Evolutionary conservation across 1,140 invertebrate species (phyloP), one percentile per base, ranked within the genome.

Genomic region (Lithobius niger): DNA sequence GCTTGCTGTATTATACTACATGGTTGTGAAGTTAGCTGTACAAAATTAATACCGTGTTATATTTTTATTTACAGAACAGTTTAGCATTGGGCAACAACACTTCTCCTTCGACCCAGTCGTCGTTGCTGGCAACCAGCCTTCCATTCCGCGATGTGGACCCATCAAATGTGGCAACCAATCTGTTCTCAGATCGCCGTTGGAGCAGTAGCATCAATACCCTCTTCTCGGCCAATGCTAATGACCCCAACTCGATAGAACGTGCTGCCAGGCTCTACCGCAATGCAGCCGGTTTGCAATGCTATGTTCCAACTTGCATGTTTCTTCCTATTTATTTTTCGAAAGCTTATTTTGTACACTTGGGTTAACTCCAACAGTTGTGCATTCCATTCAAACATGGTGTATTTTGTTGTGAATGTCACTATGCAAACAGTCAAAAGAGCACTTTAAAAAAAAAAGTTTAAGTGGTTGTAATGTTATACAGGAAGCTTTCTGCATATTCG

Each of bases 251-350:
- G 47, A 73, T 88, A 31, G 86, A 88, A 64, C 75, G 80, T 56
- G 82, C 82, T 18, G 86, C 84, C 0, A 77, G 78, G 61, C 77
- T 81, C 47, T 81, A 88, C 68, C 76, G 83, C 49, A 84, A 77
- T 68, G 82, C 83, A 56, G 85, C 85, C 62, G 74, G 81, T 82
- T 67, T 64, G 66, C 70, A 55, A 26, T 40, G 3, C 57, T 52
- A 27, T 43, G 57, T 27, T 54, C 49, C n/a, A n/a, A n/a, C n/a
- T n/a, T n/a, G n/a, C n/a, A n/a, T n/a, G n/a, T n/a, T n/a, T n/a
- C n/a, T n/a, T n/a, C n/a, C n/a, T n/a, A n/a, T n/a, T n/a, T n/a
- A n/a, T n/a, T n/a, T n/a, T n/a, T n/a, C n/a, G n/a, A n/a, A n/a
- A n/a, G n/a, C n/a, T n/a, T n/a, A n/a, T n/a, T n/a, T n/a, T n/a